These are phyloP conservation scores for Drosophila leonis DNA, from an alignment of 2,888 invertebrate species.

Conservation along the genomic window DNA sequence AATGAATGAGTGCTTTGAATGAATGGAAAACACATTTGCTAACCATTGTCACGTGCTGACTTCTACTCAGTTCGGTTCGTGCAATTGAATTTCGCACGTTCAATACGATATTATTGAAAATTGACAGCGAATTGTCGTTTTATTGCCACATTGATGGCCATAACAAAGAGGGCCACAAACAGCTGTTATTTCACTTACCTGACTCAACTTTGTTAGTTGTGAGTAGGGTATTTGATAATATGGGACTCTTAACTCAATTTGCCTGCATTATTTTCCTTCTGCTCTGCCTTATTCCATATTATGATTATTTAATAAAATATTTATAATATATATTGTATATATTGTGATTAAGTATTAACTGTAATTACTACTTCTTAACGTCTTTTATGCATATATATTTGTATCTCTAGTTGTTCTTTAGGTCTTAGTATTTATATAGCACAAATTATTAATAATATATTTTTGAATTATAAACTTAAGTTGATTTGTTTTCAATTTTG, in stretches of 20 bases:
- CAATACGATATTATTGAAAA: conserved; percentile 25
- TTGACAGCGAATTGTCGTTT: conserved; percentile 23
- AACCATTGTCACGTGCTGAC: conserved; percentile 73
- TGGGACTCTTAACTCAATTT: neutral
- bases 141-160: conserved; percentile 5
- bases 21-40: conserved; percentile 65
- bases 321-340: neutral
- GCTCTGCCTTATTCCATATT: neutral
- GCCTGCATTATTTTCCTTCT: neutral
- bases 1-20: conserved; percentile 24
- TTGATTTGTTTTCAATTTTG: too few species aligned
- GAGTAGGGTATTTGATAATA: neutral
- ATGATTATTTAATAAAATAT: neutral
- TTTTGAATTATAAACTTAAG: too few species aligned
- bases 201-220: neutral
- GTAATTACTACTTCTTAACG: neutral
- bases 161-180: neutral
- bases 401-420: too few species aligned
- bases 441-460: too few species aligned
- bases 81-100: conserved; percentile 52
- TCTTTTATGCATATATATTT: too few species aligned
- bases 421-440: too few species aligned
- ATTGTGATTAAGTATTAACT: too few species aligned
- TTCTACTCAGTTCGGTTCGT: conserved; percentile 32
- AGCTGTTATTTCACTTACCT: conserved; percentile 13